phyloP scores from a whole-genome alignment of 1,140 invertebrate species.

The Notospermus geniculatus region DNA sequence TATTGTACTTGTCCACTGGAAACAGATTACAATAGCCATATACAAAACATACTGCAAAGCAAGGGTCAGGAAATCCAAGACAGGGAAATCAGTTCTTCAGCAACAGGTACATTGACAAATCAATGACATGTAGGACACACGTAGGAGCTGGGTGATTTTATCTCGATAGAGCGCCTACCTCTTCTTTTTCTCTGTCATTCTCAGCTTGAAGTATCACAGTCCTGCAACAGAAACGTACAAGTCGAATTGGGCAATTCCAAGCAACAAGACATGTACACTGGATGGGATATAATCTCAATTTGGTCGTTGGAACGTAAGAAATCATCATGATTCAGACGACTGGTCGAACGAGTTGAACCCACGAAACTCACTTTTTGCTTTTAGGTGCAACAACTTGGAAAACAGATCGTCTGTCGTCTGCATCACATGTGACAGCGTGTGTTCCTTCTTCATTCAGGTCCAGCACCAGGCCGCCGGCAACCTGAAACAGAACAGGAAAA shows the following conservation, averaged over 20 bases:
- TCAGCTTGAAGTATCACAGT: constrained; percentile 58
- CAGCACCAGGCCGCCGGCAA: constrained; percentile 55
- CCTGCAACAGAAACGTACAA: constrained; percentile 31
- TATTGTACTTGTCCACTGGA: constrained; percentile 58
- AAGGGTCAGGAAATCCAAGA: too few relatives aligned
- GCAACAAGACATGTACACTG: too few relatives aligned
- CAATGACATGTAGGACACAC: too few relatives aligned
- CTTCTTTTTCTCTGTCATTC: constrained; percentile 58
- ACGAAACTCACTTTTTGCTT: constrained; percentile 41
- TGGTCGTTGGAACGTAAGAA: too few relatives aligned
- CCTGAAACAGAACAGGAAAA: constrained; percentile 32
- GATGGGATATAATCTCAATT: too few relatives aligned
- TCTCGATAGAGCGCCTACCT: constrained; percentile 43
- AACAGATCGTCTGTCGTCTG: constrained; percentile 56
- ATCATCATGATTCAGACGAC: too few relatives aligned
- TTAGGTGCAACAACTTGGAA: constrained; percentile 51
- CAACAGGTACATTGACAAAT: too few relatives aligned
- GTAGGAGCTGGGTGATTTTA: too few relatives aligned
- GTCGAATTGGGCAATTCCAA: background rate
- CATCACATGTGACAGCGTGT: constrained; percentile 49
- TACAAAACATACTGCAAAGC: too few relatives aligned
- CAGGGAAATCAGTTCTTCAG: too few relatives aligned
- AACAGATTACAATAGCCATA: background rate
- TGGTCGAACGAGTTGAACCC: too few relatives aligned
- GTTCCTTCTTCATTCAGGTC: constrained; percentile 57